phyloP scores from a whole-genome alignment of 2,797 vertebrate genomes.

The Diplodus puntazzo region DNA sequence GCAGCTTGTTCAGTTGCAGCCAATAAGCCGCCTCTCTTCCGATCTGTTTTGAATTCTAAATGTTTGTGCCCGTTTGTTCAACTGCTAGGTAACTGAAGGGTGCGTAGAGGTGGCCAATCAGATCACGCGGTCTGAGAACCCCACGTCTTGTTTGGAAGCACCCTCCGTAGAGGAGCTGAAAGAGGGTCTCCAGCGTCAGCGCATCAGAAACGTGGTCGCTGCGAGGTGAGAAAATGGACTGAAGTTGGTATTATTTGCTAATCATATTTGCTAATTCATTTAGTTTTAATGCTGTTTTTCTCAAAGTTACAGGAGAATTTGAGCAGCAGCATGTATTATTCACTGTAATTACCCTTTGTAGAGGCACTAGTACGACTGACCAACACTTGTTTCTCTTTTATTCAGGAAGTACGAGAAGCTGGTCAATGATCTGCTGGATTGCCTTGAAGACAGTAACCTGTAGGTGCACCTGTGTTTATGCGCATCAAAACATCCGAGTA shows the following conservation, averaged over 20 bases:
- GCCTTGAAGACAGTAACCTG: slow-evolving; percentile 94
- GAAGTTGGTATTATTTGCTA: not conserved
- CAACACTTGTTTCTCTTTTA: slow-evolving; percentile 22
- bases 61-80: not conserved
- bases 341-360: not conserved
- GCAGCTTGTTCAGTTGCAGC: slow-evolving; percentile 39
- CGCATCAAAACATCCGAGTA: not conserved
- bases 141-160: slow-evolving; percentile 70
- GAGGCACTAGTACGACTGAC: not conserved
- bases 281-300: not conserved
- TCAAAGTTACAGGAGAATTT: slow-evolving; percentile 5
- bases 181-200: slow-evolving; percentile 89
- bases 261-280: slow-evolving; percentile 3
- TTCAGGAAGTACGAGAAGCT: slow-evolving; percentile 95
- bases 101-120: slow-evolving; percentile 86
- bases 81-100: slow-evolving; percentile 88
- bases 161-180: slow-evolving; percentile 87
- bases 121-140: slow-evolving; percentile 83
- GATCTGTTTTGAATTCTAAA: not conserved
- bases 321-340: not conserved
- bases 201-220: slow-evolving; percentile 90
- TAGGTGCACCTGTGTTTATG: slow-evolving; percentile 78
- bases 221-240: slow-evolving; percentile 81
- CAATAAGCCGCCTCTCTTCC: not conserved
- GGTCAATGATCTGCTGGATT: slow-evolving; percentile 91